These are phyloP conservation scores for Mionectes macconnelli DNA, from an alignment of 2,113 vertebrate genomes.

Conservation along the genomic window DNA sequence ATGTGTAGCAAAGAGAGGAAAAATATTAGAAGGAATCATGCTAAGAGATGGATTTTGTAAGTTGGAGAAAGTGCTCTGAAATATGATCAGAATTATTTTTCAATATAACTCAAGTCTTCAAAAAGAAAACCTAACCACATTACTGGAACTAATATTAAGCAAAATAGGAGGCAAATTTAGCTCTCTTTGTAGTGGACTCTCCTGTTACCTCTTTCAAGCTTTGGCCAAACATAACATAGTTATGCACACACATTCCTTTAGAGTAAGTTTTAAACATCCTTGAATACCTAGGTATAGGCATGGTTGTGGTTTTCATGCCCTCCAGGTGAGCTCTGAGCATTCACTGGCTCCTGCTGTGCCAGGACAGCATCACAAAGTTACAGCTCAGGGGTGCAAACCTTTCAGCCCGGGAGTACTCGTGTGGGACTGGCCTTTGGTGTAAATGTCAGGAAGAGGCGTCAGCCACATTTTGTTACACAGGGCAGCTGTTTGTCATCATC, in stretches of 20 bases:
- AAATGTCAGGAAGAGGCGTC: not conserved
- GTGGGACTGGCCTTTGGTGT: not conserved
- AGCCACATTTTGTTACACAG: not conserved
- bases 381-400: not conserved
- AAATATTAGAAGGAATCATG: not conserved
- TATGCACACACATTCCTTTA: not conserved
- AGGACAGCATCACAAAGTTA: not conserved
- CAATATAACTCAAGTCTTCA: not conserved
- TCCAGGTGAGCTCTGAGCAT: not conserved
- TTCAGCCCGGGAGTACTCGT: rapidly evolving
- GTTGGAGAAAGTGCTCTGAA: not conserved
- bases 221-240: not conserved
- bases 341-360: not conserved
- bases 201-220: not conserved
- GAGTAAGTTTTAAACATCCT: not conserved
- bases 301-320: not conserved
- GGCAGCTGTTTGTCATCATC: not conserved
- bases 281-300: not conserved
- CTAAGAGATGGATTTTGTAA: not conserved
- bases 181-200: not conserved
- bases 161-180: not conserved
- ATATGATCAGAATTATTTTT: not conserved
- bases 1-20: not conserved
- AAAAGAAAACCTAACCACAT: not conserved
- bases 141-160: not conserved